Base-by-base conservation (phyloP, 1,140 invertebrate genomes). In the Brachionus rubens region DNA sequence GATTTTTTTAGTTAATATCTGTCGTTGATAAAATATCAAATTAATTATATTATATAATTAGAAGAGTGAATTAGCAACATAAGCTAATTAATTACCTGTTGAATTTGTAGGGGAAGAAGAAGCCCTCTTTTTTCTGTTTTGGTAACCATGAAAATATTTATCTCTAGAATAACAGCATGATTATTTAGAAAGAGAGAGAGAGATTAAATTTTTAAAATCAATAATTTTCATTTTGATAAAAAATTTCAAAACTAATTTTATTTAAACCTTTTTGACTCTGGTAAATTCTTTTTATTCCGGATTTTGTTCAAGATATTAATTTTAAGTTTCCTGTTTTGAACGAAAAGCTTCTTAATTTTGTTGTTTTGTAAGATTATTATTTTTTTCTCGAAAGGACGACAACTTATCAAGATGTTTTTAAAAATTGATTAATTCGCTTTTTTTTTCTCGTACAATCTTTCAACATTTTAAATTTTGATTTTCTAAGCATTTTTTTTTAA, bases 11-110 rank as follows among this genome's bases (percentile, higher is more conserved):
- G 19, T 36, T 10, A 33, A 30, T 59, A 59, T 59, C 54, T 59
- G 54, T 59, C 54, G 36, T 59, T 59, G 54, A 59, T 59, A 59
- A 59, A 59, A 59, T 59, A 59, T 59, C 54, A 59, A 59, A 59
- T 59, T 59, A 59, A 59, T 36, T 59, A 33, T 36, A 59, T 59
- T 59, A 59, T 59, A 59, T 59, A 59, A 59, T 59, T 59, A 59
- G n/a, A 59, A 59, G 14, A 19, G 12, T 59, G 16, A 59, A 59
- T 59, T 33, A 59, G 54, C 10, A 59, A 59, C 54, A 59, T 36
- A 36, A 59, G n/a, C 54, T 59, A 59, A 59, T 59, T 59, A 59
- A 33, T 59, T 59, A 36, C 54, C 54, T 59, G 54, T 59, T 59
- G 28, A 7, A n/a, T n/a, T n/a, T n/a, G n/a, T n/a, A n/a, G n/a